Percentiles rank a stretch among this genome's conserved stretches.
Conservation (phyloP, 2,113 vertebrate genomes). For the Tragelaphus imberbis region DNA sequence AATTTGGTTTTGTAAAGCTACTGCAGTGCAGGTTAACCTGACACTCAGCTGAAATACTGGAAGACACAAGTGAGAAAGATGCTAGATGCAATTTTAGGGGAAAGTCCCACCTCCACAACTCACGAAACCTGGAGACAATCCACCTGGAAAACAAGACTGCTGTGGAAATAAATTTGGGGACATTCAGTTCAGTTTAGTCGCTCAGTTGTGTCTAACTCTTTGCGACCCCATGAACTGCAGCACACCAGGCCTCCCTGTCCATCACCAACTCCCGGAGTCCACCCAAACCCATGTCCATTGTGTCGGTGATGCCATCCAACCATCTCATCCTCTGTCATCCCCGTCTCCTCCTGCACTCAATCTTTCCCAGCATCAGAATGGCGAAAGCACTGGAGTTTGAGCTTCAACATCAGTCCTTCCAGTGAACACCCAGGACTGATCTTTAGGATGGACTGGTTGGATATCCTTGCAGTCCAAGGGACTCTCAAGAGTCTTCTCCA, state of each 20-base stretch:
- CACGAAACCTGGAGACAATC: neutral
- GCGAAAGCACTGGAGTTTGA: neutral
- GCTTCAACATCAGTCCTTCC: neutral
- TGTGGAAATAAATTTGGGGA: neutral
- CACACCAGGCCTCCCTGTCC: neutral
- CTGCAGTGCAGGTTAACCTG: neutral
- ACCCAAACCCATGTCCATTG: neutral
- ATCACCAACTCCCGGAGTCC: neutral
- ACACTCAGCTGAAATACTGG: neutral
- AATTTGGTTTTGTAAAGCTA: neutral
- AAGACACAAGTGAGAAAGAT: neutral
- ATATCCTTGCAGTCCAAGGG: no score
- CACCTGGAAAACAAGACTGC: neutral
- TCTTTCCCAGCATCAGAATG: neutral
- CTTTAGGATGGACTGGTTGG: no score
- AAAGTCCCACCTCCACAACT: neutral
- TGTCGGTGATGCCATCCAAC: neutral
- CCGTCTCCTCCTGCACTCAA: fast-evolving
- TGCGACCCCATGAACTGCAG: fast-evolving
- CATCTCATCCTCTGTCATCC: neutral
- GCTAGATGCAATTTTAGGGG: neutral
- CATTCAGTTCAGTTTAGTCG: neutral
- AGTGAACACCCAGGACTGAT: no score
- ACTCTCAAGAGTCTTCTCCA: no score
- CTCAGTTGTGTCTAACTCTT: neutral